phyloP scores from a whole-genome alignment of 2,888 invertebrate genomes.

The Stramonita haemastoma region DNA sequence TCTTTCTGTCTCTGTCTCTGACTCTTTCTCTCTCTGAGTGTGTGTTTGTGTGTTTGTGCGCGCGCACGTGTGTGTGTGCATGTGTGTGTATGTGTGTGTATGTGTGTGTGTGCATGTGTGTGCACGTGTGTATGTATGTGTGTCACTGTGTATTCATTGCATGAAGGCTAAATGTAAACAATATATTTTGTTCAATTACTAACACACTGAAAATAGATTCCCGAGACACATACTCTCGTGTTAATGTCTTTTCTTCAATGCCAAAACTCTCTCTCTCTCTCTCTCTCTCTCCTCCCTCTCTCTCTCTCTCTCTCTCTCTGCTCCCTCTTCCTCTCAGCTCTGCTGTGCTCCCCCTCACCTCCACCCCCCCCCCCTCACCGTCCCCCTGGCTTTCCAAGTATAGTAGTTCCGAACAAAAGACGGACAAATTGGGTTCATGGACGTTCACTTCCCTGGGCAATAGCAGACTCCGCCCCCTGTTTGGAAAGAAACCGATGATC shows the following conservation, averaged over 20 bases:
- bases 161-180: not conserved
- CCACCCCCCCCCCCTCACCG: too few relatives aligned
- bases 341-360: too few relatives aligned
- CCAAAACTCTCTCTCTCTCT: not conserved
- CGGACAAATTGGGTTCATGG: too few relatives aligned
- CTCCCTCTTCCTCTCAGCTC: too few relatives aligned
- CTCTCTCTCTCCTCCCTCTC: conserved; percentile 22
- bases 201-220: too few relatives aligned
- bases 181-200: not conserved
- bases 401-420: not conserved
- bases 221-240: not conserved
- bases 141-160: not conserved
- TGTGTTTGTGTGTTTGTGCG: too few relatives aligned
- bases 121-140: not conserved
- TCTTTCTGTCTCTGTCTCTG: conserved; percentile 7
- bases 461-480: too few relatives aligned
- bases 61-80: too few relatives aligned
- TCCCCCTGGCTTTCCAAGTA: not conserved
- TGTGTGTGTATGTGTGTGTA: not conserved
- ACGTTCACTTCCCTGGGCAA: too few relatives aligned
- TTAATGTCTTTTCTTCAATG: not conserved
- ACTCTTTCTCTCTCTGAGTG: not conserved
- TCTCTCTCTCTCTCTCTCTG: conserved; percentile 30
- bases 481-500: too few relatives aligned
- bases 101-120: not conserved